phyloP scores from a whole-genome alignment of 2,888 invertebrate genomes.

The Belgica antarctica region DNA sequence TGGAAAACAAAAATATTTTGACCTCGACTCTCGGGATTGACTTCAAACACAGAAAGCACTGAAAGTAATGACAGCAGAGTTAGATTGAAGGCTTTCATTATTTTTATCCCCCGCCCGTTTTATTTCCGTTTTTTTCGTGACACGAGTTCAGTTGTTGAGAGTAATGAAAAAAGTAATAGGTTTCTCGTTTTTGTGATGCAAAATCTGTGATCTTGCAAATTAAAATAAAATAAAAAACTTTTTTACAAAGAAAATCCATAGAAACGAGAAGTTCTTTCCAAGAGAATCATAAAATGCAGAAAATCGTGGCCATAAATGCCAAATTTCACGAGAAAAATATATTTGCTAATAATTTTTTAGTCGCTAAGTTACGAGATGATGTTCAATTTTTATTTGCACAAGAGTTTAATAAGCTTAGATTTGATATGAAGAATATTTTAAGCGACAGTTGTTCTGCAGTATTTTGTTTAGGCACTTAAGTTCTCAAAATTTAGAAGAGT shows the following conservation, averaged over 20 bases:
- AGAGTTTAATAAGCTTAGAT: conserved; percentile 5
- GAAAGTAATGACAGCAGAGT: too few species aligned
- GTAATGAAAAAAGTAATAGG: too few species aligned
- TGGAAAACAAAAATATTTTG: not conserved
- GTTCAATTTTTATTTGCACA: not conserved
- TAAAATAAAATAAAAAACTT: conserved; percentile 14
- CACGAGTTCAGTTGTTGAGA: too few species aligned
- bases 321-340: conserved; percentile 19
- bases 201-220: conserved; percentile 53
- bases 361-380: too few species aligned
- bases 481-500: not conserved
- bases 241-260: conserved; percentile 4
- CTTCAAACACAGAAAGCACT: conserved; percentile 12
- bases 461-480: not conserved
- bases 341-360: conserved; percentile 4
- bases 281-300: conserved; percentile 9
- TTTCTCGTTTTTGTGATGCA: conserved; percentile 54
- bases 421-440: conserved; percentile 3
- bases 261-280: conserved; percentile 9
- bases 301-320: conserved; percentile 39
- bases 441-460: not conserved
- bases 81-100: too few species aligned
- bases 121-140: too few species aligned
- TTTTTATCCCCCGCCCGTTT: too few species aligned
- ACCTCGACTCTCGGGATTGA: not conserved